phyloP scores from a whole-genome alignment of 2,113 vertebrate species.

The Chascanopsetta lugubris region DNA sequence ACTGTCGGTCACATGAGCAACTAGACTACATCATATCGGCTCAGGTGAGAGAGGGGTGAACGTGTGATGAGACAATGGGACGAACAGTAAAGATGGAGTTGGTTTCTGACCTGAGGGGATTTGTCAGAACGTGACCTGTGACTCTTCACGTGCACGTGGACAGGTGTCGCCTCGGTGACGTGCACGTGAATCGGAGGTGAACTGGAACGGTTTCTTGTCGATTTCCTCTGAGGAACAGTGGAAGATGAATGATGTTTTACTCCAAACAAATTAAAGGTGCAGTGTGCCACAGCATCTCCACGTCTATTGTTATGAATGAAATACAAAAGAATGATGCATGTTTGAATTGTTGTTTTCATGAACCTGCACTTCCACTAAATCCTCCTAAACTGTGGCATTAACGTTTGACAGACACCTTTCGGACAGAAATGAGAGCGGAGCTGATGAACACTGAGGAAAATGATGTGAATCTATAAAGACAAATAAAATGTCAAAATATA shows the following conservation, averaged over 20 bases:
- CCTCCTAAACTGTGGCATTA: too few species aligned
- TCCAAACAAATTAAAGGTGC: too few species aligned
- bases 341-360: too few species aligned
- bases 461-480: too few species aligned
- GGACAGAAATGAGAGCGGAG: too few species aligned
- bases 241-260: too few species aligned
- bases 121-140: slow-evolving; percentile 80
- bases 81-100: background rate
- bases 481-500: too few species aligned
- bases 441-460: background rate
- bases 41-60: background rate
- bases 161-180: slow-evolving; percentile 88
- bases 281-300: too few species aligned
- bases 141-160: slow-evolving; percentile 92
- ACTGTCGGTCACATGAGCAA: background rate
- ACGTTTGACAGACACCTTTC: too few species aligned
- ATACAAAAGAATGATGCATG: too few species aligned
- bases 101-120: slow-evolving; percentile 70
- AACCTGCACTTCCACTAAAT: too few species aligned
- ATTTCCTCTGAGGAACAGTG: slow-evolving; percentile 78
- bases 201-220: slow-evolving; percentile 85
- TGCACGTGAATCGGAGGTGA: slow-evolving; percentile 94
- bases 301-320: too few species aligned
- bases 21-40: background rate
- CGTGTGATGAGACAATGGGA: background rate